Evolutionary conservation across 2,797 vertebrate genomes (phyloP), one percentile per base, ranked within the genome.

Genomic region (Botia almorhae): DNA sequence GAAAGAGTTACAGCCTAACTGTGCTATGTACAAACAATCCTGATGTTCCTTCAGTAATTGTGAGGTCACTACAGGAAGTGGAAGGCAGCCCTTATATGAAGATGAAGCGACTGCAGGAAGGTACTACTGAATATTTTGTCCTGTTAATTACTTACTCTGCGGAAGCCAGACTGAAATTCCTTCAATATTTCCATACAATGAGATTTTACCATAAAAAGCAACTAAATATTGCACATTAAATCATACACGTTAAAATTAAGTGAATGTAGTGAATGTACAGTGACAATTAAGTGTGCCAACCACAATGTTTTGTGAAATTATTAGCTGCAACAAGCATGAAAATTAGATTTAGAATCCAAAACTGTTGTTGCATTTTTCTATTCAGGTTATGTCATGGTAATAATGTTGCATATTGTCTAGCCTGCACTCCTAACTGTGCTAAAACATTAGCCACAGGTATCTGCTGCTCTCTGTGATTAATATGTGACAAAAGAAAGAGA

Each of bases 381-480:
- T 51, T 39, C 39, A 39, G 39, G 39, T 50, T 7, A 51, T 51
- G 50, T 16, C 50, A 51, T 51, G 14, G 16, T 51, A 51, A 63
- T 63, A 33, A 33, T 16, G 29, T 11, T 29, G 26, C 60, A 29
- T 61, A 4, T 29, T 33, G 13, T 63, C 21, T 0, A 4, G 26
- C 23, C 58, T 26, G 26, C 50, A 51, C 0, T 3, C 21, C 58
- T 6, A 2, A 26, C 7, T 23, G 58, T 5, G 14, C 12, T 6
- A 26, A 14, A 61, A 61, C 50, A 53, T 53, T 53, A 17, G 21
- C 61, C 16, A 17, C n/a, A 72, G 19, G 7, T 67, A 67, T 23
- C 53, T 33, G 36, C 4, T 46, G 55, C 13, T 29, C 39, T 17
- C 11, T 65, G 10, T 74, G 72, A 48, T 74, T 36, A 51, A 81